Conservation (phyloP, 2,113 vertebrate species). For the Muntiacus reevesi region DNA sequence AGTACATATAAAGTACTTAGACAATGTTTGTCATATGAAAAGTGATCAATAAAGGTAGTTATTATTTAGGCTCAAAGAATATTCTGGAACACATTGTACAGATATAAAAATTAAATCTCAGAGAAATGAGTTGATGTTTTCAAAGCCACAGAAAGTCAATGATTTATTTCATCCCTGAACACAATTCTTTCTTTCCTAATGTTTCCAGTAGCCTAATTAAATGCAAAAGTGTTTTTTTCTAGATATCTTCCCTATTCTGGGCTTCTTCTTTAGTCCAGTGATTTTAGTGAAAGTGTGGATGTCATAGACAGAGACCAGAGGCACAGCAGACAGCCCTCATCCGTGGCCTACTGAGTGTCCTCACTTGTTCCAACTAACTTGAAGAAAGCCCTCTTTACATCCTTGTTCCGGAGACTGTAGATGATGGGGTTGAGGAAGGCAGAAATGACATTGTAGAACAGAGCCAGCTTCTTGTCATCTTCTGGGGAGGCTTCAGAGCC, state of each 20-base stretch:
- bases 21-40: neutral
- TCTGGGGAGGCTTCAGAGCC: conserved; percentile 50
- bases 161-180: neutral
- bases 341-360: neutral
- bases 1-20: neutral
- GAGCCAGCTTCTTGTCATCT: conserved; percentile 51
- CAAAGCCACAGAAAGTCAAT: neutral
- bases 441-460: conserved; percentile 26
- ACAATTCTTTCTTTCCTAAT: neutral
- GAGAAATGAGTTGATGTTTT: neutral
- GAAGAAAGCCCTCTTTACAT: conserved; percentile 55
- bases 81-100: neutral
- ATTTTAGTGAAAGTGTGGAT: neutral
- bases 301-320: neutral
- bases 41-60: neutral
- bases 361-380: conserved; percentile 26
- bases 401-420: conserved; percentile 57
- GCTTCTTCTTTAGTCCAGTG: neutral
- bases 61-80: neutral
- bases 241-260: neutral
- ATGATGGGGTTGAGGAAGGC: conserved; percentile 59
- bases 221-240: neutral
- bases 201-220: neutral
- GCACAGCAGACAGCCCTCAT: neutral
- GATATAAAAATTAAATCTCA: neutral